Base-by-base conservation (phyloP, 1,140 invertebrate genomes). In the Choristoneura fumiferana region DNA sequence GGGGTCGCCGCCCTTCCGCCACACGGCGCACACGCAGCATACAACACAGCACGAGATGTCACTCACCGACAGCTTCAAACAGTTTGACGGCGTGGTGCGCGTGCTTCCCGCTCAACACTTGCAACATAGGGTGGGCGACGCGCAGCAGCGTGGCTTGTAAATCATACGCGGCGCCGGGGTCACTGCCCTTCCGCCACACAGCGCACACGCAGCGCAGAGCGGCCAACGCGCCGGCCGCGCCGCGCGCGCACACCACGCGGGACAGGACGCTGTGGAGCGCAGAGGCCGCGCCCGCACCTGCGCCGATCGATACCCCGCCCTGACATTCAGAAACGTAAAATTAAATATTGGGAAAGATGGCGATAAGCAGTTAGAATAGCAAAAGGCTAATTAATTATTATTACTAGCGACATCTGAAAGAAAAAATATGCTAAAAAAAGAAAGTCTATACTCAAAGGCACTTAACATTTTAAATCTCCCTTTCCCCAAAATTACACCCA, bases 101-200 rank as follows among this genome's bases (percentile, higher is more conserved):
- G 52, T 85, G 79, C 2, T 67, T 54, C 8, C 67, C 66, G 34
- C 63, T 38, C 0, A 87, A 67, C 39, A 79, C 62, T n/a, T 81
- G 84, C 66, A 84, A 66, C 64, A 85, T 64, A 13, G 81, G 73
- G 54, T 76, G 74, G 10, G 82, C 81, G 5, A 77, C 76, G 0
- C 84, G 69, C 66, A 85, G 72, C 62, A 87, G 60, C 58, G 79
- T 73, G 10, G 81, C 75, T 53, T 85, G 82, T 63, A 85, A 64
- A 66, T 87, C 84, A 49, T 81, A 72, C 4, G 84, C 81, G 35
- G 61, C 54, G 15, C 59, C 61, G 9, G 65, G 49, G 13, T 62
- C 68, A 8, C 57, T 52, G 59, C 63, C 66, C 65, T 63, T 43
- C n/a, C 58, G 58, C 58, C 66, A 73, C 60, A 67, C 63, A 60